These are phyloP conservation scores for Dromococcyx pavoninus DNA, from an alignment of 2,797 vertebrate genomes.

Conservation along the genomic window DNA sequence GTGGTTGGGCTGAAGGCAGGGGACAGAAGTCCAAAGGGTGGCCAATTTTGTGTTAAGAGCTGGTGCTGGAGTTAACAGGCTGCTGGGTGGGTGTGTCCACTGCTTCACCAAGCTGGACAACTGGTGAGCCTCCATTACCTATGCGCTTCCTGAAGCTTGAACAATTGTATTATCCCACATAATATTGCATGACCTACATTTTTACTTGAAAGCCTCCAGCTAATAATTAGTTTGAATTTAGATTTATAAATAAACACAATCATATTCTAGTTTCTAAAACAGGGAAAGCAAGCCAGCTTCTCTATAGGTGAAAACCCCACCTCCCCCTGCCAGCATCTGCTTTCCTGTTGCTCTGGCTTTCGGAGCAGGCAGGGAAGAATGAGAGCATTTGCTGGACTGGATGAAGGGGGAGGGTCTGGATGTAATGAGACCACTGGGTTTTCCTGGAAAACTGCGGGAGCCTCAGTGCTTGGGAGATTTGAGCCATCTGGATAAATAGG, in stretches of 20 bases:
- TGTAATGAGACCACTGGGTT: constrained; percentile 63
- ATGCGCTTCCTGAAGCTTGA: constrained; percentile 63
- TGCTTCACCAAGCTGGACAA: constrained; percentile 28
- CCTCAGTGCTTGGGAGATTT: constrained; percentile 18
- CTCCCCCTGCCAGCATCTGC: not conserved
- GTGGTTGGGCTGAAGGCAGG: not conserved
- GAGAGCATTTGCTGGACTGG: not conserved
- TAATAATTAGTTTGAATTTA: constrained; percentile 75
- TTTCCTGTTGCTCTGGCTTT: not conserved
- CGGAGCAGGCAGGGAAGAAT: not conserved
- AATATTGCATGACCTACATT: constrained; percentile 77
- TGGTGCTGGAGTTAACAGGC: rapidly evolving
- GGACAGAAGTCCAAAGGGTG: not conserved
- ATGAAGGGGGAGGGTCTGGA: constrained; percentile 6
- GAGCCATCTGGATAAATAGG: constrained; percentile 78
- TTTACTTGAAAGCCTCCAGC: constrained; percentile 76
- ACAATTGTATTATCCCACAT: constrained; percentile 72
- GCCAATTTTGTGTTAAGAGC: not conserved
- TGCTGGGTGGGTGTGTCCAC: not conserved
- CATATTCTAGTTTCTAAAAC: constrained; percentile 47
- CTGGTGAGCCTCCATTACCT: constrained; percentile 54
- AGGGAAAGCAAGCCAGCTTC: not conserved
- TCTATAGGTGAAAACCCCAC: not conserved
- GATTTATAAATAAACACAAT: constrained; percentile 76
- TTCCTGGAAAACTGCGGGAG: constrained; percentile 30